Base-by-base conservation (phyloP, 1,140 invertebrate species). In the Popillia japonica region DNA sequence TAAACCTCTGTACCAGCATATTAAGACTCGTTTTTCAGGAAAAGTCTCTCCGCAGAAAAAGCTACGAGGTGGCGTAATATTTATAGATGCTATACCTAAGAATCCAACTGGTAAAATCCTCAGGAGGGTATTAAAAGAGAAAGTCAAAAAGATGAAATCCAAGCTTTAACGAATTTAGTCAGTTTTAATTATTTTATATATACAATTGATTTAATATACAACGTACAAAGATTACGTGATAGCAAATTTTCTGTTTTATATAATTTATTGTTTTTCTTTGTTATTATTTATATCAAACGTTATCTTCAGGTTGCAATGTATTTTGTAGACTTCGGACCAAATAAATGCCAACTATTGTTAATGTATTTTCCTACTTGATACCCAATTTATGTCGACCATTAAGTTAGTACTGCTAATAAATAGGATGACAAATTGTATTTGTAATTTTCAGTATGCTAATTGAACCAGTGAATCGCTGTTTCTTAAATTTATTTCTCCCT, bases 91-190 rank as follows among this genome's bases (percentile, higher is more conserved):
- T 74, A 93, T 96, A 82, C 94, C 94, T 3, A 95, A 94, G 86
- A 93, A 90, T 83, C 83, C 91, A 0, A 89, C 92, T 0, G 94
- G 94, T 42, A 96, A 96, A 88, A 94, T 95, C 80, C 85, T 95
- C 75, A 89, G 76, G 34, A 61, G 76, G 22, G 55, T 77, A 17
- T 40, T 77, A n/a, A 61, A 42, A 77, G 27, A 77, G 41, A 61
- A 17, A 6, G 27, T 55, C 10, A 61, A 40, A 22, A 61, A 64
- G 7, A 41, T 64, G 27, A 61, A n/a, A 61, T 77, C 76, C 17
- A 77, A 77, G n/a, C 27, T 77, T 6, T 77, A 76, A 78, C 27
- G 40, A 41, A 44, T n/a, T n/a, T 14, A 17, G 14, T 17, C n/a
- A 17, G 3, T 41, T 22, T 11, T 74, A 42, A 40, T 17, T 55